Conservation (phyloP, 1,140 invertebrate species). For the Rhopalosiphum maidis region DNA sequence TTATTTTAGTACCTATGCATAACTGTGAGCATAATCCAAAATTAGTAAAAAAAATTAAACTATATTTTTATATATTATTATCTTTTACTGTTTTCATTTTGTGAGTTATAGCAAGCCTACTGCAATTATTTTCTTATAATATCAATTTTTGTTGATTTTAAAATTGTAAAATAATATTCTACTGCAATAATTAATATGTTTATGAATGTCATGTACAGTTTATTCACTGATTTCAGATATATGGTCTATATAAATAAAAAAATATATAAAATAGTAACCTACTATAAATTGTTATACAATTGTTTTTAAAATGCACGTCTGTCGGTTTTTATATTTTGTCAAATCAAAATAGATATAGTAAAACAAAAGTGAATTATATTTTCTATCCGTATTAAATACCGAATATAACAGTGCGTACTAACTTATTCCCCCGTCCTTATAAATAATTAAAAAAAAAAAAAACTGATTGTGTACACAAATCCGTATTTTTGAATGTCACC, state of each 20-base stretch:
- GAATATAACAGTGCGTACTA: neutral
- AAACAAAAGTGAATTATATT: neutral
- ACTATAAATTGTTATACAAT: too few relatives aligned
- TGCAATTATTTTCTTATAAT: neutral
- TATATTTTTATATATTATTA: too few relatives aligned
- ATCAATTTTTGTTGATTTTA: neutral
- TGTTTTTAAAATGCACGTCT: neutral
- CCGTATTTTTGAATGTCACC: conserved; percentile 25
- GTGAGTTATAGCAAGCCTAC: neutral
- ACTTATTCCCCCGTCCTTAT: neutral
- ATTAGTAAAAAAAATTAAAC: neutral
- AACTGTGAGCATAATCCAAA: neutral
- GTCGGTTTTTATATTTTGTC: neutral
- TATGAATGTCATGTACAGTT: neutral
- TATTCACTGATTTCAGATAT: neutral
- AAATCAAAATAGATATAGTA: neutral
- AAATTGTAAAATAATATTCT: neutral
- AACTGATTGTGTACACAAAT: neutral
- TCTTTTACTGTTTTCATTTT: neutral
- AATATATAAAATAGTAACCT: neutral
- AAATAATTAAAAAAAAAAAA: neutral
- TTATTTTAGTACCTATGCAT: neutral
- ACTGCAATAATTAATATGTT: neutral
- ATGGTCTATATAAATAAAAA: neutral
- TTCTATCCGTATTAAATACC: neutral